Percentiles rank a stretch among this genome's conserved stretches.
Conservation (phyloP, 2,888 invertebrate species). For the Harpalus rubripes region DNA sequence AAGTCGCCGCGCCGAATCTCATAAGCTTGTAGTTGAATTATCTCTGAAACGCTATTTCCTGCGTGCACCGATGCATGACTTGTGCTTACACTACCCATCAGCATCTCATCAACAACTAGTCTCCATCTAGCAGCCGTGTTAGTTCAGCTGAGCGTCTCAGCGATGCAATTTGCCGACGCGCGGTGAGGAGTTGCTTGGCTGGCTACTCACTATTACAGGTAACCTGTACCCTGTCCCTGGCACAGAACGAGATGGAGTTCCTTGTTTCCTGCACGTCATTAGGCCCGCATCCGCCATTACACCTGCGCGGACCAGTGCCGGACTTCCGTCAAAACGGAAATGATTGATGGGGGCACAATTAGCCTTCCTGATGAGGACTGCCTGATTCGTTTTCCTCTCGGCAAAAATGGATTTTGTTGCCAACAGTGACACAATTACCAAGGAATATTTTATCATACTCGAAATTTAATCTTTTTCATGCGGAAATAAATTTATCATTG, state of each 20-base stretch:
- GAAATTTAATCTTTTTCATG: too few relatives aligned
- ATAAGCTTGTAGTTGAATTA: neutral
- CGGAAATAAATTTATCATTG: too few relatives aligned
- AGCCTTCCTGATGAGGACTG: constrained; percentile 17
- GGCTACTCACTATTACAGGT: neutral
- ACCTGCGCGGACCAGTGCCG: constrained; percentile 50
- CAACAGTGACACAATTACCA: too few relatives aligned
- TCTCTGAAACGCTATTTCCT: neutral
- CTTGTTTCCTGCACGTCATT: constrained; percentile 64
- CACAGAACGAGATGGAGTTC: constrained; percentile 26
- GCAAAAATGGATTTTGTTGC: too few relatives aligned
- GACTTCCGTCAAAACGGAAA: constrained; percentile 34
- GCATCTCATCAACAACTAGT: constrained; percentile 23
- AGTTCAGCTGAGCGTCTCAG: constrained; percentile 13
- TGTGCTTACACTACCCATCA: constrained; percentile 9
- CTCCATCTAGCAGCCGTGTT: neutral
- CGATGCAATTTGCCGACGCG: constrained; percentile 15
- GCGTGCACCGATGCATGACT: constrained; percentile 16
- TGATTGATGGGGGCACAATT: constrained; percentile 46
- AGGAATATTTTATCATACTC: too few relatives aligned
- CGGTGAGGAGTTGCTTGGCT: constrained; percentile 8
- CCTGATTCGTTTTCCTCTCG: too few relatives aligned
- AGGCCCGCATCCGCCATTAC: constrained; percentile 63
- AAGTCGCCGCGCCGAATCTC: too few relatives aligned
- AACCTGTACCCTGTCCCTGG: neutral